These are phyloP conservation scores for Drosophila sturtevanti DNA, from an alignment of 1,140 invertebrate species.

Conservation along the genomic window DNA sequence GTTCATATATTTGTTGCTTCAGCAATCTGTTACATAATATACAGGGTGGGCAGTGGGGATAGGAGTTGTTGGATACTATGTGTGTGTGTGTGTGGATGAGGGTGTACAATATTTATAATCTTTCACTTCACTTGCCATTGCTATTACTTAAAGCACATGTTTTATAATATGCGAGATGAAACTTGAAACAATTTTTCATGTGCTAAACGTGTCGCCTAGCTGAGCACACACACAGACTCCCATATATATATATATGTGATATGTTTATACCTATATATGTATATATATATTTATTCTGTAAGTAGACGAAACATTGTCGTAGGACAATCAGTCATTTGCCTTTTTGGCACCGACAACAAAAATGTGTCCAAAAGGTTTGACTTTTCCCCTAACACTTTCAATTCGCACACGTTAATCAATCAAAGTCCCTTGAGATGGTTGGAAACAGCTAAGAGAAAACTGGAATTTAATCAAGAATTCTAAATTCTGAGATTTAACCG, in stretches of 20 bases:
- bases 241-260: not conserved
- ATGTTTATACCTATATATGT: not conserved
- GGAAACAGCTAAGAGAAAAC: constrained; percentile 8
- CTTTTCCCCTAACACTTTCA: constrained; percentile 56
- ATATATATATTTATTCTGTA: not conserved
- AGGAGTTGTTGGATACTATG: no score
- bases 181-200: constrained; percentile 48
- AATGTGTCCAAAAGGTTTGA: constrained; percentile 62
- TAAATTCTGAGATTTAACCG: constrained; percentile 50
- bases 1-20: constrained; percentile 17
- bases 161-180: constrained; percentile 46
- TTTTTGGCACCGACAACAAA: constrained; percentile 19
- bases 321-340: constrained; percentile 74
- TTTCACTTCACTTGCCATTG: constrained; percentile 43
- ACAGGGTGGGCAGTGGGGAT: not conserved
- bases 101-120: not conserved
- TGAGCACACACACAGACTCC: not conserved
- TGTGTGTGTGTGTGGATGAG: not conserved
- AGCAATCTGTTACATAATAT: constrained; percentile 53
- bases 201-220: constrained; percentile 48
- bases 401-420: constrained; percentile 68
- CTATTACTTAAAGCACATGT: constrained; percentile 58
- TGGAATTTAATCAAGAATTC: constrained; percentile 61
- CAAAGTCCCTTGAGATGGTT: constrained; percentile 39
- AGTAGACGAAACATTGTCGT: constrained; percentile 21